Percentiles rank a stretch among this genome's conserved stretches.
Conservation (phyloP, 2,113 vertebrate genomes). For the Diphyllodes magnificus region DNA sequence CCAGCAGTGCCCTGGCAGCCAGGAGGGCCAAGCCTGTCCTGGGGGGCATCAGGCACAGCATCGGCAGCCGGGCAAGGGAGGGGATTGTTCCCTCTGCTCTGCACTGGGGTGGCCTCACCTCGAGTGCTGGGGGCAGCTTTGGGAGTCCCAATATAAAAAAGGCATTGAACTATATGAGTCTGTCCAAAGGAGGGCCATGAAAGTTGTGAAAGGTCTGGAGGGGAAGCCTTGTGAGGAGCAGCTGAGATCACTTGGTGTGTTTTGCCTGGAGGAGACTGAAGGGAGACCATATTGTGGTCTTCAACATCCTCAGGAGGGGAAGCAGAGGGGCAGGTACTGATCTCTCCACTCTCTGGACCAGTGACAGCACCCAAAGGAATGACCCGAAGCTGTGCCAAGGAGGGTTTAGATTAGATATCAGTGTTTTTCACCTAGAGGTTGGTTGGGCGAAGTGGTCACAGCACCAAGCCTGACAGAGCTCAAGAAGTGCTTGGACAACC, state of each 20-base stretch:
- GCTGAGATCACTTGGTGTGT: background rate
- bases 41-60: background rate
- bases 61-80: fast-evolving
- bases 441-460: background rate
- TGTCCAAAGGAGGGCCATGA: background rate
- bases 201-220: background rate
- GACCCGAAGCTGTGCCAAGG: background rate
- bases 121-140: fast-evolving
- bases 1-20: background rate
- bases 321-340: background rate
- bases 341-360: background rate
- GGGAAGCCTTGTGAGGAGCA: fast-evolving
- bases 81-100: background rate
- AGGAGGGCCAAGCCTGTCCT: background rate
- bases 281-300: background rate
- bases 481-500: background rate
- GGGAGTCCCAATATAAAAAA: fast-evolving
- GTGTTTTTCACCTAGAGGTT: background rate
- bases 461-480: background rate
- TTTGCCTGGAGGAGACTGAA: background rate
- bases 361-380: background rate
- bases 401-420: background rate
- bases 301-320: background rate
- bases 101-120: fast-evolving
- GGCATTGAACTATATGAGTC: background rate